Evolutionary conservation across 1,140 invertebrate genomes (phyloP).

Genomic region (Tribolium castaneum): DNA sequence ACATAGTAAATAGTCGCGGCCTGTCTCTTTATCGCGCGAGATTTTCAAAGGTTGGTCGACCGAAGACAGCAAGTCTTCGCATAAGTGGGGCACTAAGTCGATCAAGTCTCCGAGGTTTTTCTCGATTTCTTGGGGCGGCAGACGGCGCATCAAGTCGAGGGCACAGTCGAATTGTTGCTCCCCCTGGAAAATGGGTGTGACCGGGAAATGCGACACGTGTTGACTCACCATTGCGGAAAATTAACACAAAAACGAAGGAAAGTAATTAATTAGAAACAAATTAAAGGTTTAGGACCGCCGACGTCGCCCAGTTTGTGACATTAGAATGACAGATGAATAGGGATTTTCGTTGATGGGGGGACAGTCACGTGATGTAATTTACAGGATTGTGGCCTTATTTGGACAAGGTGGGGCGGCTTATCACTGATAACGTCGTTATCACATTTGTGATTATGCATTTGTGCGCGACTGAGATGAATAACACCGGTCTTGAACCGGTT

Average conservation of each 20-base stretch:
- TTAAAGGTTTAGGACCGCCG: background rate
- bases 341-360: background rate
- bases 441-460: no score
- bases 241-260: constrained; percentile 12
- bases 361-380: background rate
- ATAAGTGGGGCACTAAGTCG: constrained; percentile 93
- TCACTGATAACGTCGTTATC: no score
- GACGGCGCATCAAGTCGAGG: constrained; percentile 96
- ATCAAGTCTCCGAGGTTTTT: constrained; percentile 98
- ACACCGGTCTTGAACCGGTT: no score
- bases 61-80: constrained; percentile 96
- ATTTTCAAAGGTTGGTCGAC: constrained; percentile 99
- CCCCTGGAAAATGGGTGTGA: constrained; percentile 70
- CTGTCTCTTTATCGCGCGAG: constrained; percentile 91
- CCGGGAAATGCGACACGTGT: background rate
- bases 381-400: no score
- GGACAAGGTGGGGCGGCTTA: no score
- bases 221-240: background rate
- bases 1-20: constrained; percentile 97
- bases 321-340: constrained; percentile 1
- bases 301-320: constrained; percentile 21
- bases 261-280: constrained; percentile 25
- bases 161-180: constrained; percentile 99
- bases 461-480: no score
- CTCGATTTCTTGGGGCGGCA: constrained; percentile 99